Conservation (phyloP, 2,888 invertebrate species). For the Rhagophthalmus giganteus region DNA sequence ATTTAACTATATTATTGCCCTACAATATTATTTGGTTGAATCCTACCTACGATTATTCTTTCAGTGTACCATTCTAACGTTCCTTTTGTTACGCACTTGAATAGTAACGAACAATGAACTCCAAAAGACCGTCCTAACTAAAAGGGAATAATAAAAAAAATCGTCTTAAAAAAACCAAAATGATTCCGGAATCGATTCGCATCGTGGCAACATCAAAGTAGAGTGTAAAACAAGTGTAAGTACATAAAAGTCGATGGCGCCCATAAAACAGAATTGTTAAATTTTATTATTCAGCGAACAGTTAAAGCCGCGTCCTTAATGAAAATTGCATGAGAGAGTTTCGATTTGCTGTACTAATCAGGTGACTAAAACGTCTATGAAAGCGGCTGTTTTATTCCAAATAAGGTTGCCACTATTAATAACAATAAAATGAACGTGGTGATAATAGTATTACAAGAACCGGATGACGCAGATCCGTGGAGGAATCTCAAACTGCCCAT, state of each 20-base stretch:
- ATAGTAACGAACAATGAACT: background rate
- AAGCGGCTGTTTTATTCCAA: slow-evolving; percentile 52
- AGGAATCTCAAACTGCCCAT: slow-evolving; percentile 55
- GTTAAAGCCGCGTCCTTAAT: slow-evolving; percentile 42
- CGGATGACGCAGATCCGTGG: slow-evolving; percentile 47
- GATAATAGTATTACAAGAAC: slow-evolving; percentile 56
- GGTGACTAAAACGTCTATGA: slow-evolving; percentile 54
- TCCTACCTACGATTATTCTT: too few relatives aligned
- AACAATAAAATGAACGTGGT: slow-evolving; percentile 58
- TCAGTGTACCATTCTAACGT: too few relatives aligned
- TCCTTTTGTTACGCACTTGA: too few relatives aligned
- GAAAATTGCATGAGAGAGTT: slow-evolving; percentile 51
- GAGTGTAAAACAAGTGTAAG: slow-evolving; percentile 39
- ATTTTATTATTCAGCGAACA: slow-evolving; percentile 52
- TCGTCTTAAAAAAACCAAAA: slow-evolving; percentile 9
- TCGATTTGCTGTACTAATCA: slow-evolving; percentile 50
- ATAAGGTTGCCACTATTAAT: slow-evolving; percentile 56
- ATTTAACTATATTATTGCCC: too few relatives aligned
- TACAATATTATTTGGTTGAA: too few relatives aligned
- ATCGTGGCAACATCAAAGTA: slow-evolving; percentile 45
- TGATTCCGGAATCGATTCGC: slow-evolving; percentile 39
- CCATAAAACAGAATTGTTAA: slow-evolving; percentile 52
- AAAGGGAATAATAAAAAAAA: slow-evolving; percentile 3
- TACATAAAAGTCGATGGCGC: slow-evolving; percentile 39
- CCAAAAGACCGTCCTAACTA: background rate